A percentile compares a stretch with the other conserved stretches of the same genome.
Evolutionary conservation across 2,888 invertebrate genomes (phyloP).

Genomic region (Tipula confusa): DNA sequence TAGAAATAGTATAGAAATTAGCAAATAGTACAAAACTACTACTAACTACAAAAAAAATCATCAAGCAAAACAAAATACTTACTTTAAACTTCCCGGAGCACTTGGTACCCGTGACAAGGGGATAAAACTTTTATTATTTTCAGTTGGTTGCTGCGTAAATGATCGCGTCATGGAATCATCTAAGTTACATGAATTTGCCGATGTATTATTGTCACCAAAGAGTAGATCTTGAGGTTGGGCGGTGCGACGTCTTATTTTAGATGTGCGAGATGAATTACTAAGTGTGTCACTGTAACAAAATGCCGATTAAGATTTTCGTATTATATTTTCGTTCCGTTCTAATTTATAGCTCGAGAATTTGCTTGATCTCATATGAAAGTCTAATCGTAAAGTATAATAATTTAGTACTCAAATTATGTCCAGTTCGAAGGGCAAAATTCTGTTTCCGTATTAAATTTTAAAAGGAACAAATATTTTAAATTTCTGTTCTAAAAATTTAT

Average conservation of each 20-base stretch:
- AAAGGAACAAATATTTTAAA: too few species aligned
- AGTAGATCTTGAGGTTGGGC: conserved; percentile 66
- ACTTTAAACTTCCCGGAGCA: conserved; percentile 73
- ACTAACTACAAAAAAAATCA: conserved; percentile 27
- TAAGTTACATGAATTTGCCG: conserved; percentile 41
- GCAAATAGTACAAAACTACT: not conserved
- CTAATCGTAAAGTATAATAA: too few species aligned
- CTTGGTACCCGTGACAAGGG: conserved; percentile 64
- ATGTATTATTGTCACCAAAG: conserved; percentile 53
- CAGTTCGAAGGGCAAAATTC: too few species aligned
- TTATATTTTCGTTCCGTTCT: not conserved
- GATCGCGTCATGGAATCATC: conserved; percentile 43
- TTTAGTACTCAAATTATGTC: too few species aligned
- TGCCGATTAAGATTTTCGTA: not conserved
- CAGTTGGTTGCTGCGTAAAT: conserved; percentile 40
- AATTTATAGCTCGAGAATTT: too few species aligned
- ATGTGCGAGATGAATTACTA: conserved; percentile 36
- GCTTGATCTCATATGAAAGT: too few species aligned
- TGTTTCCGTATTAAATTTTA: too few species aligned
- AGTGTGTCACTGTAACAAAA: not conserved
- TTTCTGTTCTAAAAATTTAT: too few species aligned
- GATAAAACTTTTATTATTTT: conserved; percentile 39
- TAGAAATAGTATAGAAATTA: not conserved
- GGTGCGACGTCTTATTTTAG: conserved; percentile 61
- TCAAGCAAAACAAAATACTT: conserved; percentile 40